phyloP scores from a whole-genome alignment of 2,797 vertebrate genomes.

The Mormyrops boulengeri region DNA sequence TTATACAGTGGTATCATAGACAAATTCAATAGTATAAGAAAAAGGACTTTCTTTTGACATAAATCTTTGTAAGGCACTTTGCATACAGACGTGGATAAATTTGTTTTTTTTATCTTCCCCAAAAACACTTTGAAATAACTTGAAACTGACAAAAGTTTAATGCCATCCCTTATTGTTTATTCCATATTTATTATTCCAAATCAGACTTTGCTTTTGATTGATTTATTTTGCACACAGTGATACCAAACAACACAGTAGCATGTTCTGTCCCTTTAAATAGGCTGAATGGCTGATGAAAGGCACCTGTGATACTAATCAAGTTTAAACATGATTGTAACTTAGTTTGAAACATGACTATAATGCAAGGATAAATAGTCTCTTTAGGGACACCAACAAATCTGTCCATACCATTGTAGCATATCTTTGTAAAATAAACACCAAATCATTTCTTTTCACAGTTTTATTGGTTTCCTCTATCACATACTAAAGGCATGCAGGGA shows the following conservation, averaged over 20 bases:
- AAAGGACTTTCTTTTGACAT: not conserved
- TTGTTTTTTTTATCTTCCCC: not conserved
- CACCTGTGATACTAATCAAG: not conserved
- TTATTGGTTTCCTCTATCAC: not conserved
- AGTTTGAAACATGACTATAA: not conserved
- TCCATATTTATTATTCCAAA: not conserved
- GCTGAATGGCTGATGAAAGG: too few species aligned
- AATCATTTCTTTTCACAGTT: not conserved
- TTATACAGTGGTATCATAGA: not conserved
- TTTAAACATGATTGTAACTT: not conserved
- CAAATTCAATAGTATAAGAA: not conserved
- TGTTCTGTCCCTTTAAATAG: too few species aligned
- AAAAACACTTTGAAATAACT: not conserved
- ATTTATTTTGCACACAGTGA: too few species aligned
- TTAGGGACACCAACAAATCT: not conserved
- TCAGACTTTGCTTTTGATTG: not conserved
- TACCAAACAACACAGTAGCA: too few species aligned
- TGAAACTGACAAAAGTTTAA: not conserved
- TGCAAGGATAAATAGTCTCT: not conserved
- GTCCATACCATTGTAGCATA: not conserved
- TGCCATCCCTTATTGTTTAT: not conserved
- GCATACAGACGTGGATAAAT: not conserved
- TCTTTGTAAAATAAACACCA: not conserved
- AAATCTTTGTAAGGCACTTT: not conserved
- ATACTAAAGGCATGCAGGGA: too few species aligned